Evolutionary conservation across 2,888 invertebrate species (phyloP).

Genomic region (Gymnocheta viridis): DNA sequence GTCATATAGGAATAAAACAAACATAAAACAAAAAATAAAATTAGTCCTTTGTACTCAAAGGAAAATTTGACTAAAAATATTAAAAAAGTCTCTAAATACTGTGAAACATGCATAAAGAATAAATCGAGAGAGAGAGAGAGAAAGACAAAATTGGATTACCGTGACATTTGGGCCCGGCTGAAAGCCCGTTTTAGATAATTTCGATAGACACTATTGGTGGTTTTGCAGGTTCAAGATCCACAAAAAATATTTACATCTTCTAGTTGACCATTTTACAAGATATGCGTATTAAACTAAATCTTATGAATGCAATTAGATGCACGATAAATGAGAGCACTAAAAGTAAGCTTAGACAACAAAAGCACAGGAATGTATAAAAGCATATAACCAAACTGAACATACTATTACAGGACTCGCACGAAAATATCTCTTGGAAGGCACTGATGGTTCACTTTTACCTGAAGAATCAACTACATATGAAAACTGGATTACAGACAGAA

Average conservation of each 20-base stretch:
- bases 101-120: no score
- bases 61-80: slow-evolving; percentile 61
- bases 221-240: slow-evolving; percentile 75
- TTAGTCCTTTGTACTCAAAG: slow-evolving; percentile 55
- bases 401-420: slow-evolving; percentile 59
- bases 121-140: no score
- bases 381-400: slow-evolving; percentile 64
- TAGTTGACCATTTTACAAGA: slow-evolving; percentile 75
- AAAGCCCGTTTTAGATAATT: no score
- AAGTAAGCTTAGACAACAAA: slow-evolving; percentile 59
- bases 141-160: slow-evolving; percentile 61
- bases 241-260: slow-evolving; percentile 76
- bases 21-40: slow-evolving; percentile 65
- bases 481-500: slow-evolving; percentile 46
- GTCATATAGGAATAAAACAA: slow-evolving; percentile 66
- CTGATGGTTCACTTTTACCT: slow-evolving; percentile 53
- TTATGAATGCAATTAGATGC: slow-evolving; percentile 69
- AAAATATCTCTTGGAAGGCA: slow-evolving; percentile 62
- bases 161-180: slow-evolving; percentile 67
- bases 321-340: slow-evolving; percentile 59
- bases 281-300: slow-evolving; percentile 73
- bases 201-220: slow-evolving; percentile 75
- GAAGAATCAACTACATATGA: slow-evolving; percentile 43
- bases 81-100: slow-evolving; percentile 6
- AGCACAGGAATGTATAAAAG: slow-evolving; percentile 56